A percentile compares a stretch with the other conserved stretches of the same genome.
Evolutionary conservation across 2,113 vertebrate genomes (phyloP).

Genomic region (Aphelocoma coerulescens): DNA sequence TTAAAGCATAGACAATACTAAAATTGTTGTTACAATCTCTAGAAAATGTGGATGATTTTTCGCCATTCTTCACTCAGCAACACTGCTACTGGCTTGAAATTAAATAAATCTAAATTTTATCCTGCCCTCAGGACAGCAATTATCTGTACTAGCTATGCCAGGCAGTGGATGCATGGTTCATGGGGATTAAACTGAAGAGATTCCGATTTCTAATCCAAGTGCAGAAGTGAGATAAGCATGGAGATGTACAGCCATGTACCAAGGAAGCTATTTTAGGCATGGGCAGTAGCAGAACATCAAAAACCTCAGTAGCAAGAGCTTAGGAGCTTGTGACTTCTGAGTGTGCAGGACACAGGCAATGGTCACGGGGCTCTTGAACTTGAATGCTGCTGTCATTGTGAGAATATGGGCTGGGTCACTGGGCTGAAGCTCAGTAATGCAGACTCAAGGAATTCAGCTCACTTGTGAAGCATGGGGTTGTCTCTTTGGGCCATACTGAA

Average conservation of each 20-base stretch:
- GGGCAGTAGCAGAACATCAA: not conserved
- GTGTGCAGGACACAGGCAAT: not conserved
- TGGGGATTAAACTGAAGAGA: not conserved
- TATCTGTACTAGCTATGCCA: not conserved
- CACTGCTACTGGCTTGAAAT: not conserved
- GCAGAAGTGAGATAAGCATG: not conserved
- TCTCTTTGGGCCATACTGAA: not conserved
- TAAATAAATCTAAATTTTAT: not conserved
- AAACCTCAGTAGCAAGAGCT: not conserved
- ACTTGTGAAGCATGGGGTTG: accelerated
- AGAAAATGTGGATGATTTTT: not conserved
- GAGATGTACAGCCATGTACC: not conserved
- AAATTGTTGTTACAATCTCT: not conserved
- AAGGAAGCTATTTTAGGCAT: not conserved
- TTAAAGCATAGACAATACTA: not conserved
- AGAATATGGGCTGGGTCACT: not conserved
- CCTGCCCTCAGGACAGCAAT: not conserved
- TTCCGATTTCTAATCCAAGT: not conserved
- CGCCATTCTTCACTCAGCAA: not conserved
- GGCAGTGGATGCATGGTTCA: not conserved
- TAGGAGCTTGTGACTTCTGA: not conserved
- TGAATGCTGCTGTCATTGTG: not conserved
- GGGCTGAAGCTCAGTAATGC: not conserved
- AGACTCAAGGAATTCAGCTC: not conserved
- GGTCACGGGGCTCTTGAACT: not conserved